A percentile compares a stretch with the other conserved stretches of the same genome.
These are phyloP conservation scores for Drosophila melanica DNA, from an alignment of 1,140 invertebrate genomes.

Conservation along the genomic window DNA sequence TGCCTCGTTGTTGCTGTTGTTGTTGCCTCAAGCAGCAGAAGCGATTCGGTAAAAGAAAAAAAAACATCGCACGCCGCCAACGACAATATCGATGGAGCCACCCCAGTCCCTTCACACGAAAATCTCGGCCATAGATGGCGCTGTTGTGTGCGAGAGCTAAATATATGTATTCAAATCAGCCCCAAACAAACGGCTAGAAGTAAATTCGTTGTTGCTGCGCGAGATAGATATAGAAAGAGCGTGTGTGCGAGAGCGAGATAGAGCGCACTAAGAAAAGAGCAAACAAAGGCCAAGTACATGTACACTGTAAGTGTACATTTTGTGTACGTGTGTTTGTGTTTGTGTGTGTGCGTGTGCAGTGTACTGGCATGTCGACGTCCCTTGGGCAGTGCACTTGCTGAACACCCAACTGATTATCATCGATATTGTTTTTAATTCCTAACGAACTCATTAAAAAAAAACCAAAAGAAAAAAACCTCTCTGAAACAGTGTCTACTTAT, in stretches of 20 bases:
- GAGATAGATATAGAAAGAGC: slow-evolving; percentile 25
- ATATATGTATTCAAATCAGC: slow-evolving; percentile 72
- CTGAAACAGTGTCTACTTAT: slow-evolving; percentile 5
- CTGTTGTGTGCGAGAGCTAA: slow-evolving; percentile 50
- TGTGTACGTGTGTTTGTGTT: slow-evolving; percentile 12
- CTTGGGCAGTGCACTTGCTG: slow-evolving; percentile 53
- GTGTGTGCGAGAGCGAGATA: slow-evolving; percentile 1
- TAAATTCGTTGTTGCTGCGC: slow-evolving; percentile 25
- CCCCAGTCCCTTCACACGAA: slow-evolving; percentile 27
- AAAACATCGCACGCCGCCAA: slow-evolving; percentile 48
- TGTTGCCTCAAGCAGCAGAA: slow-evolving; percentile 23
- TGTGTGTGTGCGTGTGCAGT: slow-evolving; percentile 3
- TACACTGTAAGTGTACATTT: slow-evolving; percentile 37
- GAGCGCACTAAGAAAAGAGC: slow-evolving; percentile 10
- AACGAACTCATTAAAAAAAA: background rate
- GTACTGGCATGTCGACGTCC: slow-evolving; percentile 20
- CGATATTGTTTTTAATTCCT: slow-evolving; percentile 25
- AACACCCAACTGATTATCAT: slow-evolving; percentile 34
- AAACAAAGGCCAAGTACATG: slow-evolving; percentile 41
- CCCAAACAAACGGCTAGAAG: slow-evolving; percentile 39
- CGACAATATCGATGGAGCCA: slow-evolving; percentile 49
- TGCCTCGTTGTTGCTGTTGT: slow-evolving; percentile 5
- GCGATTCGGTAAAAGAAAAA: slow-evolving; percentile 42
- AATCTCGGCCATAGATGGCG: slow-evolving; percentile 78
- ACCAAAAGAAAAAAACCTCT: slow-evolving; percentile 7